Percentiles rank a stretch among this genome's conserved stretches.
These are phyloP conservation scores for Drepana falcataria DNA, from an alignment of 2,888 invertebrate species.

Conservation along the genomic window DNA sequence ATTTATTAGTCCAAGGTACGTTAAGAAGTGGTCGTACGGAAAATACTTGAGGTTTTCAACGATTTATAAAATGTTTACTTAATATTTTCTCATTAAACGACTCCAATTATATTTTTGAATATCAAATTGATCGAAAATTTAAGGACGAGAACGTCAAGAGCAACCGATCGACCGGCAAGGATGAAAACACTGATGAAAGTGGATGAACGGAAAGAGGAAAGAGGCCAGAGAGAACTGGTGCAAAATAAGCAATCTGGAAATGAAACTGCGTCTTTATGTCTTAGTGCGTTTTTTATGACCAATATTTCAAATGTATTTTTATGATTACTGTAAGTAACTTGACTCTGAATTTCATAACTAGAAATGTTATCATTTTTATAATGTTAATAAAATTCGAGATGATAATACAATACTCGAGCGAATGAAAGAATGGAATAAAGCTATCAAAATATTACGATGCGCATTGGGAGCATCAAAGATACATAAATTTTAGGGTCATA, in stretches of 20 bases:
- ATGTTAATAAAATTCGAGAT: conserved; percentile 6
- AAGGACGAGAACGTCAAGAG: too few species aligned
- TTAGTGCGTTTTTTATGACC: not conserved
- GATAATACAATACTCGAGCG: not conserved
- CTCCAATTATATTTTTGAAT: not conserved
- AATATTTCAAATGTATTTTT: conserved; percentile 41
- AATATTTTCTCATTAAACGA: not conserved
- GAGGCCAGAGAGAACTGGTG: too few species aligned
- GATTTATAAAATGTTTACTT: not conserved
- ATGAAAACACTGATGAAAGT: too few species aligned
- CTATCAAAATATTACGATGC: not conserved
- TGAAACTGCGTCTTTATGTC: too few species aligned
- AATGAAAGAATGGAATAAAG: not conserved
- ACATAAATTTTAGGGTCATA: too few species aligned
- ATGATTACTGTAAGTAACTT: conserved; percentile 7
- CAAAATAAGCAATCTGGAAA: too few species aligned
- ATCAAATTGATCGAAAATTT: too few species aligned
- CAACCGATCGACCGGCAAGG: too few species aligned
- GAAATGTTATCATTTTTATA: conserved; percentile 1
- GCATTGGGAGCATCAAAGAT: not conserved
- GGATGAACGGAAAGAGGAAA: too few species aligned
- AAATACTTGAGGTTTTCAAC: conserved; percentile 7
- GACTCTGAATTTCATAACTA: not conserved
- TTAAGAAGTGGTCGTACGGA: conserved; percentile 3
- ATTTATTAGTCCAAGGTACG: conserved; percentile 53